phyloP scores from a whole-genome alignment of 2,797 vertebrate genomes.

The Neopelma chrysocephalum region DNA sequence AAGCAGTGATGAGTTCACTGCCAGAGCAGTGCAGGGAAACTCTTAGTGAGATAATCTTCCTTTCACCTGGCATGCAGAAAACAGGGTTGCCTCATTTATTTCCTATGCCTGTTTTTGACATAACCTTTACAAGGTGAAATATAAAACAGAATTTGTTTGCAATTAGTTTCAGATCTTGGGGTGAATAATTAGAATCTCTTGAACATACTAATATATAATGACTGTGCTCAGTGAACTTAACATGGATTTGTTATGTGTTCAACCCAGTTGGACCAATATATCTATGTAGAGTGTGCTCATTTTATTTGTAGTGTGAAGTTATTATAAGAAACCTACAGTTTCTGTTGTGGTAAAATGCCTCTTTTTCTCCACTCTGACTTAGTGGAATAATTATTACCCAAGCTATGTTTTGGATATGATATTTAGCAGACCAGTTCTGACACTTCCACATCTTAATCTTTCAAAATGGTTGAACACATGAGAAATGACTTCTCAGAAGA shows the following conservation, averaged over 20 bases:
- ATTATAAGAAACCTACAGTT: not conserved
- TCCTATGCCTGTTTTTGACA: not conserved
- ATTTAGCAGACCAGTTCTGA: not conserved
- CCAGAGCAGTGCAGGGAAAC: not conserved
- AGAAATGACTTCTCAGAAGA: not conserved
- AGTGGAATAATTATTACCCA: not conserved
- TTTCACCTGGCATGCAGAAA: not conserved
- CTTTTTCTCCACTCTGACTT: not conserved
- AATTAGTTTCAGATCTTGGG: slow-evolving; percentile 48
- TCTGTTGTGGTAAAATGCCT: not conserved
- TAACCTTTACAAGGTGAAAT: slow-evolving; percentile 45
- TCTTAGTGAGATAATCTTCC: not conserved
- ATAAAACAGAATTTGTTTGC: slow-evolving; percentile 16
- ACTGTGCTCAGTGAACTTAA: not conserved
- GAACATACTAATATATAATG: not conserved
- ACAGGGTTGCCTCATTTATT: slow-evolving; percentile 18
- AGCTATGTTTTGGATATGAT: not conserved
- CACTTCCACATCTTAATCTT: not conserved
- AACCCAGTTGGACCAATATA: not conserved
- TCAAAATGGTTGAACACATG: not conserved
- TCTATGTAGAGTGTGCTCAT: not conserved
- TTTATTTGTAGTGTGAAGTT: not conserved
- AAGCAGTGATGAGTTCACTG: not conserved
- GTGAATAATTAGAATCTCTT: not conserved
- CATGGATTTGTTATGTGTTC: not conserved